Conservation (phyloP, 1,140 invertebrate genomes). For the Dufourea novaeangliae region DNA sequence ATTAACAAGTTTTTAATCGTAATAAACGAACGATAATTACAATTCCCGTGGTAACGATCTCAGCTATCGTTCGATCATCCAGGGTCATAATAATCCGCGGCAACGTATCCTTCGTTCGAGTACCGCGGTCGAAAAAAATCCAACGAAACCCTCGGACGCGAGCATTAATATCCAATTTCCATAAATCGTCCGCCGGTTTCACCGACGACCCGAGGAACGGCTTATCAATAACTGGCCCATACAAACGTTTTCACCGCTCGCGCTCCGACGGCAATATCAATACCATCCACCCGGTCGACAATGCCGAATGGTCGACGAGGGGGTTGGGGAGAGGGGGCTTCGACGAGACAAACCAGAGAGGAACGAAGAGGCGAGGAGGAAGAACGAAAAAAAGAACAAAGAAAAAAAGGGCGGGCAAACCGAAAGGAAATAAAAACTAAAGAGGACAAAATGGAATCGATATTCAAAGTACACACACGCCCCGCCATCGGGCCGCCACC, state of each 20-base stretch:
- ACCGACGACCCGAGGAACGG: neutral
- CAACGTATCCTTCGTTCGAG: neutral
- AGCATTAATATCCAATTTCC: slow-evolving; percentile 50
- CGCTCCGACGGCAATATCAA: slow-evolving; percentile 34
- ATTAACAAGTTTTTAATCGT: neutral
- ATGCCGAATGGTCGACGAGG: slow-evolving; percentile 34
- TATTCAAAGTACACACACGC: slow-evolving; percentile 43
- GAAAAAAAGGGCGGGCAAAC: neutral
- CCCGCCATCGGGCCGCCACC: neutral
- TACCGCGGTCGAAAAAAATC: neutral
- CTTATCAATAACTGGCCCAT: slow-evolving; percentile 25
- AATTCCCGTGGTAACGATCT: no score
- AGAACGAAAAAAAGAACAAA: no score
- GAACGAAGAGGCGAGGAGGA: neutral
- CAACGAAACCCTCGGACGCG: slow-evolving; percentile 4
- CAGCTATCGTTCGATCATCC: no score
- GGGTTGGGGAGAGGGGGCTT: slow-evolving; percentile 26
- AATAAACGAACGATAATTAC: no score
- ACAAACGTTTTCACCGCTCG: slow-evolving; percentile 14
- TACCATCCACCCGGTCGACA: slow-evolving; percentile 32
- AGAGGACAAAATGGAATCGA: slow-evolving; percentile 35
- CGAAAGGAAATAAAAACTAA: neutral
- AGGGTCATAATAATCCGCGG: no score
- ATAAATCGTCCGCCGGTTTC: slow-evolving; percentile 25
- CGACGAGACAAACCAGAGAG: slow-evolving; percentile 29